Evolutionary conservation across 1,140 invertebrate genomes (phyloP).

Genomic region (Cotesia vestalis): DNA sequence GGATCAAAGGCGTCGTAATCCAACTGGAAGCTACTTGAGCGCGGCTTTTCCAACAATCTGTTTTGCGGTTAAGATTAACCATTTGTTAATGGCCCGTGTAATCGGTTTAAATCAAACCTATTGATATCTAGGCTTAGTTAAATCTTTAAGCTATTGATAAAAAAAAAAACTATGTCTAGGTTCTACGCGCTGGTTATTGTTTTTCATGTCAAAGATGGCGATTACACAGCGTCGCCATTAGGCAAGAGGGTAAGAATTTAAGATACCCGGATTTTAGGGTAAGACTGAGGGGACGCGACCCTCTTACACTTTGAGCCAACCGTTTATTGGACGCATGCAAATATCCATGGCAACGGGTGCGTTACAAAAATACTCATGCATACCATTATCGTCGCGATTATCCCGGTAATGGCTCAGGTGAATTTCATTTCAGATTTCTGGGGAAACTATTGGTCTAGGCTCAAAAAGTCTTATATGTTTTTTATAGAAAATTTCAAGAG

Average conservation of each 20-base stretch:
- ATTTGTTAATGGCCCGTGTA: conserved; percentile 66
- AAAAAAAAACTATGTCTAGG: not conserved
- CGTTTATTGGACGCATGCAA: conserved; percentile 69
- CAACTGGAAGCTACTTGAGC: conserved; percentile 31
- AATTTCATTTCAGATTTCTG: too few species aligned
- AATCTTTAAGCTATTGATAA: not conserved
- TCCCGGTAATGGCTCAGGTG: not conserved
- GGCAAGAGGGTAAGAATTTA: too few species aligned
- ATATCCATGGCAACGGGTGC: conserved; percentile 65
- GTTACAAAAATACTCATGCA: conserved; percentile 20
- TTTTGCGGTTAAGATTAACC: conserved; percentile 65
- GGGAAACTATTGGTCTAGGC: too few species aligned
- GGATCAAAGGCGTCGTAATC: conserved; percentile 42
- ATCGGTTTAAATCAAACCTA: conserved; percentile 60
- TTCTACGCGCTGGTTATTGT: too few species aligned
- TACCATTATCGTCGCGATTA: not conserved
- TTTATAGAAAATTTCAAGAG: too few species aligned
- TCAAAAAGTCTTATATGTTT: too few species aligned
- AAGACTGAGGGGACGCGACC: conserved; percentile 52
- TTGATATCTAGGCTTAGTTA: not conserved
- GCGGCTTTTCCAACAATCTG: conserved; percentile 36
- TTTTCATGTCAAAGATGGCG: too few species aligned
- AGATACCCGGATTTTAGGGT: not conserved
- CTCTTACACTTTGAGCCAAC: conserved; percentile 63
- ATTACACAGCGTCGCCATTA: too few species aligned